Evolutionary conservation across 1,140 invertebrate genomes (phyloP), one percentile per base, ranked within the genome.

Genomic region (Apis mellifera): DNA sequence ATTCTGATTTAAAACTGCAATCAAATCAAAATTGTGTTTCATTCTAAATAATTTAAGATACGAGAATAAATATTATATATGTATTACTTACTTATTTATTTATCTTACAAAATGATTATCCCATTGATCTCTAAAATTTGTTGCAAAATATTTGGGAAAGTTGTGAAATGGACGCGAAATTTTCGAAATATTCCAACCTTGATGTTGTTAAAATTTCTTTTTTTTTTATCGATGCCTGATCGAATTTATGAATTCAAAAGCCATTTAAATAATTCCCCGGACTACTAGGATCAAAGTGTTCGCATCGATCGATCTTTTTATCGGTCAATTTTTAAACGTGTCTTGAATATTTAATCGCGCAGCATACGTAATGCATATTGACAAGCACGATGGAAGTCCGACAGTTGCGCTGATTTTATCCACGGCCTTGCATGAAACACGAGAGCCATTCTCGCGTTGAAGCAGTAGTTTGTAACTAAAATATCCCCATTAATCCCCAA

Each of bases 381-480:
- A 80, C 48, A 60, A 50, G 7, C 68, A 48, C 12, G 52, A 66
- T 64, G 71, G 54, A 74, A 57, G 62, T 65, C 78, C 71, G 71
- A 66, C 50, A 57, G 78, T 81, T 73, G 71, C 50, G 57, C 26
- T 74, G 84, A 82, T 82, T 73, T 86, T 86, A 86, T 86, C 84
- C 60, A 78, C 48, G 70, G 57, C 80, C 84, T 86, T 68, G 84
- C 84, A 72, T 70, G 74, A 83, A 83, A 86, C 72, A 65, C 79
- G 72, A 72, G 57, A 59, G 54, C 19, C 83, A 54, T 85, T 85
- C 65, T 65, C 78, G 21, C 21, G 13, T 52, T 69, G 59, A 66
- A 69, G 74, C 77, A 64, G 70, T 23, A 65, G 65, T 60, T 82
- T 70, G 74, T 64, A 75, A 74, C 64, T 83, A 83, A 74, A 83